A percentile compares a stretch with the other conserved stretches of the same genome.
phyloP scores from a whole-genome alignment of 2,888 invertebrate genomes.

The Rhodophaea formosa region DNA sequence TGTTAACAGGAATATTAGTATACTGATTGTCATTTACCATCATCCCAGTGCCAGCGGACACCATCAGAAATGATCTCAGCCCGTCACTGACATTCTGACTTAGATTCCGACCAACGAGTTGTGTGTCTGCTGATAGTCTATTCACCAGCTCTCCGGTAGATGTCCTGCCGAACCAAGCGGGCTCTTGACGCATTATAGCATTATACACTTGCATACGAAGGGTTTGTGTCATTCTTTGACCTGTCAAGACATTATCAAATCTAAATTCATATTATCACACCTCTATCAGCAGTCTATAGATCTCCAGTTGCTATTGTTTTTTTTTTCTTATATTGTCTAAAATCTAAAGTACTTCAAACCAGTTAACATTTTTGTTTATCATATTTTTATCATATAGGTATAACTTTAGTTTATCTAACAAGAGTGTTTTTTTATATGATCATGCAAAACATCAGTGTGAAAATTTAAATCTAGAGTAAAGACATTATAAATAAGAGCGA shows the following conservation, averaged over 20 bases:
- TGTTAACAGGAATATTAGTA: neutral
- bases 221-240: constrained; percentile 92
- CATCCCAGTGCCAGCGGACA: constrained; percentile 93
- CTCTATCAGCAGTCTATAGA: too few relatives aligned
- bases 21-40: constrained; percentile 84
- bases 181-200: constrained; percentile 92
- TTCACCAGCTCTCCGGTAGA: constrained; percentile 96
- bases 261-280: neutral
- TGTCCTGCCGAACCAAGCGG: constrained; percentile 94
- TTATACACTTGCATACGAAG: constrained; percentile 89
- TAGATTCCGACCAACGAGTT: constrained; percentile 93
- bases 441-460: too few relatives aligned
- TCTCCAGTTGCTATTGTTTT: too few relatives aligned
- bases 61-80: constrained; percentile 92
- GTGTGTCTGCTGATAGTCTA: constrained; percentile 93
- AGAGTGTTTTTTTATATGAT: too few relatives aligned
- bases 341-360: too few relatives aligned
- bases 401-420: too few relatives aligned
- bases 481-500: too few relatives aligned
- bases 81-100: constrained; percentile 98
- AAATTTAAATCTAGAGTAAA: too few relatives aligned
- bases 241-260: constrained; percentile 47
- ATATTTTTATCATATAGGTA: neutral
- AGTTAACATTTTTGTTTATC: neutral
- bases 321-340: too few relatives aligned